These are phyloP conservation scores for Chrysolina haemoptera DNA, from an alignment of 2,888 invertebrate genomes.

Conservation along the genomic window DNA sequence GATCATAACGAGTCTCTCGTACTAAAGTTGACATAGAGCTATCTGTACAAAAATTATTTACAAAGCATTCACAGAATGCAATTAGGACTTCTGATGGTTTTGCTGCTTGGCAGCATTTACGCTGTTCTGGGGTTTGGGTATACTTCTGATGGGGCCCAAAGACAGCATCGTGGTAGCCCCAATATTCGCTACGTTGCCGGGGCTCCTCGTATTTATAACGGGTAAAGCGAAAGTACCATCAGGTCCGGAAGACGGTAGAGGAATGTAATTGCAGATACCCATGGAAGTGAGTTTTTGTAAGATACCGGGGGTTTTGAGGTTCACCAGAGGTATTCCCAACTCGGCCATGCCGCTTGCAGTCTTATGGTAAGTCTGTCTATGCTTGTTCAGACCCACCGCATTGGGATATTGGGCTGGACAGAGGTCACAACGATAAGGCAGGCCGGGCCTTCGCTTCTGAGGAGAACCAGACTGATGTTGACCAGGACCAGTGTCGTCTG, in stretches of 20 bases:
- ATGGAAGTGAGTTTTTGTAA: slow-evolving; percentile 76
- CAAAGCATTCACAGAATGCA: slow-evolving; percentile 49
- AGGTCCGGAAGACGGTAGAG: slow-evolving; percentile 74
- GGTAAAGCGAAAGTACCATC: slow-evolving; percentile 78
- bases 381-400: slow-evolving; percentile 73
- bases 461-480: slow-evolving; percentile 54
- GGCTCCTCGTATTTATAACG: slow-evolving; percentile 68
- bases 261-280: slow-evolving; percentile 84
- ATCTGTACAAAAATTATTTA: slow-evolving; percentile 34
- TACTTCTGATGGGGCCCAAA: slow-evolving; percentile 78
- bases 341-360: slow-evolving; percentile 74
- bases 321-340: slow-evolving; percentile 82
- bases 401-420: slow-evolving; percentile 83
- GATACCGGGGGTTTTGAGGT: slow-evolving; percentile 79
- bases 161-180: slow-evolving; percentile 81
- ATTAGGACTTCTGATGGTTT: slow-evolving; percentile 45
- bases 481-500: slow-evolving; percentile 69
- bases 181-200: slow-evolving; percentile 70
- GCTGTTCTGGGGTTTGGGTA: slow-evolving; percentile 56
- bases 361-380: slow-evolving; percentile 77
- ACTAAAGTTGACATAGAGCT: slow-evolving; percentile 21
- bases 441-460: slow-evolving; percentile 65
- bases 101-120: slow-evolving; percentile 45
- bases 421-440: slow-evolving; percentile 77
- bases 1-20: background rate